Percentiles rank a stretch among this genome's conserved stretches.
phyloP scores from a whole-genome alignment of 2,113 vertebrate species.

The Apodemus speciosus region DNA sequence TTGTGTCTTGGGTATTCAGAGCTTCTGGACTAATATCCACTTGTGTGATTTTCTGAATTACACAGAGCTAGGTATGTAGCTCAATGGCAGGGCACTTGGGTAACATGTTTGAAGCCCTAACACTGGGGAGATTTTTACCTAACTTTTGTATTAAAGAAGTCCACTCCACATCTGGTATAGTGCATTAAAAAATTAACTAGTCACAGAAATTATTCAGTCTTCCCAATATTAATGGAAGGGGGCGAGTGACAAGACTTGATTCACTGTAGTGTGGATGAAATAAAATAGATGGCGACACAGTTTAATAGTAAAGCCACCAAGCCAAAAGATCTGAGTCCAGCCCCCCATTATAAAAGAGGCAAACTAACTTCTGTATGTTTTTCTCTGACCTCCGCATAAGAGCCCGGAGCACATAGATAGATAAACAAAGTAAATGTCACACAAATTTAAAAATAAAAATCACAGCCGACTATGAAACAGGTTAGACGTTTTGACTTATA shows the following conservation, averaged over 20 bases:
- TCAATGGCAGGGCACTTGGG: background rate
- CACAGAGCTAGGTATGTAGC: background rate
- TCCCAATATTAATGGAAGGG: background rate
- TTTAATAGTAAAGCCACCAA: too few relatives aligned
- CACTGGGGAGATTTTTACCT: background rate
- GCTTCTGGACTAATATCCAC: too few relatives aligned
- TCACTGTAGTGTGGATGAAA: too few relatives aligned
- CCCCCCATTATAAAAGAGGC: background rate
- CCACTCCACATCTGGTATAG: background rate
- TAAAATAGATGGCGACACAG: too few relatives aligned
- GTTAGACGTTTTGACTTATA: conserved; percentile 5
- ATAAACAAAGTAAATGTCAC: background rate
- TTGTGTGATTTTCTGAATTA: background rate
- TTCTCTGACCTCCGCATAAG: too few relatives aligned
- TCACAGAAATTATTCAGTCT: conserved; percentile 33
- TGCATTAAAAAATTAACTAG: conserved; percentile 11
- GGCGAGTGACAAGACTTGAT: background rate
- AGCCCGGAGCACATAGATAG: background rate
- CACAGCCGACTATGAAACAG: background rate
- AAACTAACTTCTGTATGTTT: too few relatives aligned
- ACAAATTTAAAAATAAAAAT: background rate
- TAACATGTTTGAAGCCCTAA: background rate
- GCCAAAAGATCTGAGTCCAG: background rate
- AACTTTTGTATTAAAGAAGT: conserved; percentile 17
- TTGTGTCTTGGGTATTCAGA: too few relatives aligned